phyloP scores from a whole-genome alignment of 2,888 invertebrate species.

The Ennomos fuscantarius region DNA sequence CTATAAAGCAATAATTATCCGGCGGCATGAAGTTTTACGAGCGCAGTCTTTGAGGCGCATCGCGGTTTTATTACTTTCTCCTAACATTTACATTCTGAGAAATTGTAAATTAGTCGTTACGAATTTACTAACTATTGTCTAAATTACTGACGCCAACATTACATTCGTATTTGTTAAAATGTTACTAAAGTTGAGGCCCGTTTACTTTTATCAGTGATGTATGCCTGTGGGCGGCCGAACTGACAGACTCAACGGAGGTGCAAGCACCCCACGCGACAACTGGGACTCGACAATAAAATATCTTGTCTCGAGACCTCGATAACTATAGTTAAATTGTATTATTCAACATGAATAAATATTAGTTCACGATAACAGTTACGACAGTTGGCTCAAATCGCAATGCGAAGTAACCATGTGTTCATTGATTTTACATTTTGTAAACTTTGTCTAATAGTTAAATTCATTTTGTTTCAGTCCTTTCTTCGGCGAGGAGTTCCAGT shows the following conservation, averaged over 20 bases:
- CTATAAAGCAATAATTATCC: slow-evolving; percentile 25
- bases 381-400: slow-evolving; percentile 44
- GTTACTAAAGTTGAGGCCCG: slow-evolving; percentile 33
- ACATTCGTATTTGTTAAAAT: slow-evolving; percentile 31
- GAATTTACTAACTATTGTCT: slow-evolving; percentile 35
- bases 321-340: slow-evolving; percentile 53
- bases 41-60: slow-evolving; percentile 45
- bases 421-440: slow-evolving; percentile 20
- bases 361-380: slow-evolving; percentile 49
- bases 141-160: slow-evolving; percentile 35
- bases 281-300: slow-evolving; percentile 52
- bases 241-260: slow-evolving; percentile 49
- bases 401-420: not conserved
- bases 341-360: slow-evolving; percentile 55
- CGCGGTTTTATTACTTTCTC: slow-evolving; percentile 51
- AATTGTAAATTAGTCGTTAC: slow-evolving; percentile 39
- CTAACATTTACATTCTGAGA: slow-evolving; percentile 46
- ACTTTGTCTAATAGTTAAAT: not conserved
- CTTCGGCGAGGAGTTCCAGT: slow-evolving; percentile 97
- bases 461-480: slow-evolving; percentile 89
- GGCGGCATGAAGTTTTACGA: slow-evolving; percentile 46
- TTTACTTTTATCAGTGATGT: slow-evolving; percentile 40
- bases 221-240: slow-evolving; percentile 49
- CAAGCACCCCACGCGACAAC: slow-evolving; percentile 57
- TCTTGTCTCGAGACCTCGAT: slow-evolving; percentile 56